phyloP scores from a whole-genome alignment of 2,888 invertebrate species.

The Andrena bicolor region DNA sequence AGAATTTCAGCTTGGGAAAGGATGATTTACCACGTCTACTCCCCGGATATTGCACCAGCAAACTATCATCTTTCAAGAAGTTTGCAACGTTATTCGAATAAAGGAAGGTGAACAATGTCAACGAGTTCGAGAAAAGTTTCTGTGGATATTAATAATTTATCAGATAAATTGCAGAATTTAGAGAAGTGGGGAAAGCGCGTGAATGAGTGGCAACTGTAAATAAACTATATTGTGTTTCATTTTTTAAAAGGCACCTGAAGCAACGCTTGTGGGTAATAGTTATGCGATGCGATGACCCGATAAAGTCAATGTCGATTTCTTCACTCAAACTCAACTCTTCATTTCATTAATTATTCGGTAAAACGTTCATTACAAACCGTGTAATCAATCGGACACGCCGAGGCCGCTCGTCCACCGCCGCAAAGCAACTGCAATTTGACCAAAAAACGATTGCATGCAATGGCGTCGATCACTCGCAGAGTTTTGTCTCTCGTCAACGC shows the following conservation, averaged over 20 bases:
- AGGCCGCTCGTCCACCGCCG: no score
- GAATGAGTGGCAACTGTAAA: not conserved
- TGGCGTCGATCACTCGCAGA: no score
- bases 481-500: no score
- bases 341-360: conserved; percentile 7
- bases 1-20: conserved; percentile 1
- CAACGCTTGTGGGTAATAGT: no score
- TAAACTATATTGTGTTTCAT: not conserved
- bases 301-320: conserved; percentile 48
- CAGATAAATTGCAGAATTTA: not conserved
- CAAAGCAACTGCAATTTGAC: no score
- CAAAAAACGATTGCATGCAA: no score
- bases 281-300: not conserved
- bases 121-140: not conserved
- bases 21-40: conserved; percentile 7
- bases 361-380: not conserved
- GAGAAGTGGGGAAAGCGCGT: not conserved
- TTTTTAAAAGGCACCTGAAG: not conserved
- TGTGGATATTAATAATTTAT: not conserved
- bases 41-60: conserved; percentile 2
- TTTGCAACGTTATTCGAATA: not conserved
- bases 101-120: not conserved
- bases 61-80: not conserved
- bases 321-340: not conserved
- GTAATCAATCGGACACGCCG: conserved; percentile 25